Conservation (phyloP, 2,113 vertebrate genomes). For the Globicephala melas region DNA sequence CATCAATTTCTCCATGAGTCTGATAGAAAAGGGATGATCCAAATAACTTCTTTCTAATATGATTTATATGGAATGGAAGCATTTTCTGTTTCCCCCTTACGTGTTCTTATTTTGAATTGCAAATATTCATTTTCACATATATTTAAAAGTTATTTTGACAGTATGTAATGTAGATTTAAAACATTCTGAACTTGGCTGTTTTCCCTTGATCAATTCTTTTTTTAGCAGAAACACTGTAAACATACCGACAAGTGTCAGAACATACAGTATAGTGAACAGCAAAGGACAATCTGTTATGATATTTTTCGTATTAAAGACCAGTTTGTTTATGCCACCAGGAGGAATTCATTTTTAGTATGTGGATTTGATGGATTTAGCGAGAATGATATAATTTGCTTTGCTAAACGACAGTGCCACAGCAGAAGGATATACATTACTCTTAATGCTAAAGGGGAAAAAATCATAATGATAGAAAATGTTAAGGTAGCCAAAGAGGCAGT, state of each 20-base stretch:
- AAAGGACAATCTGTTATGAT: constrained; percentile 80
- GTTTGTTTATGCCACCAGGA: constrained; percentile 71
- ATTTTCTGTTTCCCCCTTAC: constrained; percentile 61
- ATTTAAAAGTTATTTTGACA: constrained; percentile 81
- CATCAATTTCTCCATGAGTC: constrained; percentile 7
- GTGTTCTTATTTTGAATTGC: constrained; percentile 62
- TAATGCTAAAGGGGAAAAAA: background rate
- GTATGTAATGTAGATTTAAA: constrained; percentile 76
- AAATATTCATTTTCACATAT: constrained; percentile 63
- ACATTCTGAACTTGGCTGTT: constrained; percentile 78
- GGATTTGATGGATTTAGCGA: constrained; percentile 62
- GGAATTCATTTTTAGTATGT: constrained; percentile 67
- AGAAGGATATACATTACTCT: background rate
- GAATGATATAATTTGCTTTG: constrained; percentile 53
- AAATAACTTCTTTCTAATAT: constrained; percentile 40
- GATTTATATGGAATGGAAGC: constrained; percentile 55
- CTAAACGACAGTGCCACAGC: background rate
- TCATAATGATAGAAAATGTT: background rate
- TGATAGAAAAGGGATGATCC: constrained; percentile 40
- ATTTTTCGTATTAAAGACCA: constrained; percentile 72
- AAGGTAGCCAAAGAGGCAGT: background rate
- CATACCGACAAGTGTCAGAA: constrained; percentile 82
- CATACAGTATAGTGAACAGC: constrained; percentile 80
- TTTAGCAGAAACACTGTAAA: constrained; percentile 79
- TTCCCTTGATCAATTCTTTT: constrained; percentile 78